These are phyloP conservation scores for Chorisops tibialis DNA, from an alignment of 2,888 invertebrate species.

Conservation along the genomic window DNA sequence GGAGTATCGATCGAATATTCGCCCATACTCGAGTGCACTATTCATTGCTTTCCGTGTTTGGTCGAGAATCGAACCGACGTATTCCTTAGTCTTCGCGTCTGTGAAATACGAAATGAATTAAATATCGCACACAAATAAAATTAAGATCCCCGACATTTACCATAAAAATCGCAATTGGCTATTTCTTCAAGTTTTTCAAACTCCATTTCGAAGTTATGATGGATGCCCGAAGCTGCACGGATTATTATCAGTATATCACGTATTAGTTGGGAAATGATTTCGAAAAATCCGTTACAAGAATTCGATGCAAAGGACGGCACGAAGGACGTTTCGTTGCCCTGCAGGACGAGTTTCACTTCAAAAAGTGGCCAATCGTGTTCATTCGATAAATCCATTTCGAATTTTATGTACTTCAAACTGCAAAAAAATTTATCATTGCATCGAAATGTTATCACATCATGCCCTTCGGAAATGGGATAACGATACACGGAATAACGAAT, in stretches of 20 bases:
- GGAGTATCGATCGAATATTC: slow-evolving; percentile 63
- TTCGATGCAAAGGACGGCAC: slow-evolving; percentile 58
- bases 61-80: slow-evolving; percentile 55
- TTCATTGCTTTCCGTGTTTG: slow-evolving; percentile 48
- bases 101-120: not conserved
- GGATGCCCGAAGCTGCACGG: not conserved
- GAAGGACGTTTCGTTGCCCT: slow-evolving; percentile 69
- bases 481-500: too few species aligned
- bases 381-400: slow-evolving; percentile 46
- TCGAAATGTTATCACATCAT: slow-evolving; percentile 50
- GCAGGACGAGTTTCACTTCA: slow-evolving; percentile 70
- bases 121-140: too few species aligned
- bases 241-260: slow-evolving; percentile 12
- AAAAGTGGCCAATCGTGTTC: slow-evolving; percentile 61
- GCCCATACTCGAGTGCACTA: slow-evolving; percentile 46
- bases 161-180: too few species aligned
- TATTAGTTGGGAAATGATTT: slow-evolving; percentile 8
- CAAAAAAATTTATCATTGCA: slow-evolving; percentile 51
- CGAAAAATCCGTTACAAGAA: slow-evolving; percentile 55
- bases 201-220: slow-evolving; percentile 3
- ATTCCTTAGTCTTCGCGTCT: slow-evolving; percentile 53
- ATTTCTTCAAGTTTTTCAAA: too few species aligned
- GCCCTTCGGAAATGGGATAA: too few species aligned
- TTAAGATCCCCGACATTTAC: too few species aligned
- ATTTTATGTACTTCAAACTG: slow-evolving; percentile 43